These are phyloP conservation scores for Phoenicopterus ruber DNA, from an alignment of 2,113 vertebrate species.

Conservation along the genomic window DNA sequence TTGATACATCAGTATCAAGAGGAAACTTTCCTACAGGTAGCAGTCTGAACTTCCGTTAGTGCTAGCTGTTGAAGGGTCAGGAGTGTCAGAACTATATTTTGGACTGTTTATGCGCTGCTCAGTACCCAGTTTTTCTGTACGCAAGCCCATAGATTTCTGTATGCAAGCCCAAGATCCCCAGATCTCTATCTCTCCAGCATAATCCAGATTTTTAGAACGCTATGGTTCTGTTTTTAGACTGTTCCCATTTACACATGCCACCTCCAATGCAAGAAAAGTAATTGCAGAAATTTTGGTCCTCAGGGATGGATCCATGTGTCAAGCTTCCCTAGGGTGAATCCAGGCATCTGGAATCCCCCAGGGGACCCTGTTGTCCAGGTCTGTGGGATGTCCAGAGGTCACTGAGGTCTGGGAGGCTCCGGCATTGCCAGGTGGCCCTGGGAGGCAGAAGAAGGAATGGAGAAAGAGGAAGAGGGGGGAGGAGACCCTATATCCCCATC, in stretches of 20 bases:
- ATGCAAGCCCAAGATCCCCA: background rate
- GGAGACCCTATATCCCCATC: background rate
- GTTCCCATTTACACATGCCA: background rate
- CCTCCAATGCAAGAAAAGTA: background rate
- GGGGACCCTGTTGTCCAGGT: background rate
- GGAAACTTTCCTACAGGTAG: background rate
- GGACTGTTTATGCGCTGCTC: background rate
- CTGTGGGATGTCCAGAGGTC: rapidly evolving
- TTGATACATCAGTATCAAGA: background rate
- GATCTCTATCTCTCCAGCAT: background rate
- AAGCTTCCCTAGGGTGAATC: background rate
- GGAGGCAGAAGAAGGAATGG: background rate
- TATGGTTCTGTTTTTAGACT: background rate
- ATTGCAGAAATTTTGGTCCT: background rate
- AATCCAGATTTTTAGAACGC: background rate
- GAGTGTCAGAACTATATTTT: background rate
- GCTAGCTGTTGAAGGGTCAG: background rate
- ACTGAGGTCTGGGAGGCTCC: background rate
- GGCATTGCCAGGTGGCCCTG: background rate
- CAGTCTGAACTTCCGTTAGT: background rate
- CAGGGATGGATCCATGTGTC: background rate
- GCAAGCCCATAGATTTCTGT: background rate
- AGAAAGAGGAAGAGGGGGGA: background rate
- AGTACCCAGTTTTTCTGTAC: background rate
- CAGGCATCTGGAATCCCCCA: background rate